These are phyloP conservation scores for Luperina testacea DNA, from an alignment of 2,888 invertebrate species.

Conservation along the genomic window DNA sequence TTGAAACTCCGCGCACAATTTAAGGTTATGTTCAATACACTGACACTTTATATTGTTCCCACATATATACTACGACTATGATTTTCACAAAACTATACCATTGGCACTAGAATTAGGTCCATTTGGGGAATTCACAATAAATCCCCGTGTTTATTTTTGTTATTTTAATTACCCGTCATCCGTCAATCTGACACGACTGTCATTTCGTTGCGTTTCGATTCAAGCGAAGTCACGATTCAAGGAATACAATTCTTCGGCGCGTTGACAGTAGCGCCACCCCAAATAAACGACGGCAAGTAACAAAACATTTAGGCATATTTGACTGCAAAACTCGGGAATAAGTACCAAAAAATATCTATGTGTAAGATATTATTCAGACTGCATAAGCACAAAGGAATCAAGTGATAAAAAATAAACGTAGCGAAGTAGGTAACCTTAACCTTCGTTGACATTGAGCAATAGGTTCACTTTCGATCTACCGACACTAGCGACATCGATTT, in stretches of 20 bases:
- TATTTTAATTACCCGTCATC: constrained; percentile 53
- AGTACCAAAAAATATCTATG: neutral
- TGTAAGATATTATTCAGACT: neutral
- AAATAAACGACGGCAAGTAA: neutral
- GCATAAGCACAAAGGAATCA: neutral
- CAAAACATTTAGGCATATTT: neutral
- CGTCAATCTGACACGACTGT: constrained; percentile 61
- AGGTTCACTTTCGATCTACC: neutral
- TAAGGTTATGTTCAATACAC: constrained; percentile 62
- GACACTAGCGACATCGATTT: neutral
- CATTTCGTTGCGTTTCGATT: constrained; percentile 50
- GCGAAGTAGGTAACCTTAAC: neutral
- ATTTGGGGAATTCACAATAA: neutral
- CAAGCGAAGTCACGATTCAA: neutral
- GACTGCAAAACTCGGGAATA: neutral
- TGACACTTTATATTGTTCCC: constrained; percentile 16
- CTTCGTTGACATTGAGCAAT: constrained; percentile 14
- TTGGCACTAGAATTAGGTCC: neutral
- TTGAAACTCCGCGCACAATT: constrained; percentile 52
- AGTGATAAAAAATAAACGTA: neutral
- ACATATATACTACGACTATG: neutral
- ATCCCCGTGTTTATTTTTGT: constrained; percentile 59
- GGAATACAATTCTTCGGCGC: neutral
- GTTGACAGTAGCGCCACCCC: constrained; percentile 22
- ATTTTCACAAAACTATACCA: constrained; percentile 1